phyloP scores from a whole-genome alignment of 2,797 vertebrate species.

The Miichthys miiuy region DNA sequence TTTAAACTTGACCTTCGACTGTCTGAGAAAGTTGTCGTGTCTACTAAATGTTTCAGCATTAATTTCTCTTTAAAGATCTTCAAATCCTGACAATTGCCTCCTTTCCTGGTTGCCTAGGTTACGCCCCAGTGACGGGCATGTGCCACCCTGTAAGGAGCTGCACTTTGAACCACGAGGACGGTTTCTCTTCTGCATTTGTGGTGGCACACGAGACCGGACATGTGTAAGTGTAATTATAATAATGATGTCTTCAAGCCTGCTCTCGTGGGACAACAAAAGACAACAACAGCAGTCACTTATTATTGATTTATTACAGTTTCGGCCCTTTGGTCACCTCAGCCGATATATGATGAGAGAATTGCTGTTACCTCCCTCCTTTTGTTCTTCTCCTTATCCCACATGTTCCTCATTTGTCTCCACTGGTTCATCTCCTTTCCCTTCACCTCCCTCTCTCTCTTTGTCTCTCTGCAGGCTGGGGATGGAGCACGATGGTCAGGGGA shows the following conservation, averaged over 20 bases:
- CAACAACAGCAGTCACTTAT: slow-evolving; percentile 21
- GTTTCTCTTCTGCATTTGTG: slow-evolving; percentile 98
- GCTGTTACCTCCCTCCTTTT: slow-evolving; percentile 25
- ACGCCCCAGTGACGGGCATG: slow-evolving; percentile 98
- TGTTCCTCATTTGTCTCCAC: slow-evolving; percentile 50
- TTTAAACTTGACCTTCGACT: neutral
- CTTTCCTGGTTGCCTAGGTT: slow-evolving; percentile 84
- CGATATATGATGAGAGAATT: slow-evolving; percentile 40
- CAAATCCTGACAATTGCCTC: slow-evolving; percentile 1
- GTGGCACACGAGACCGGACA: slow-evolving; percentile 99
- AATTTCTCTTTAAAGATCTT: neutral
- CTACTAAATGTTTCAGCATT: neutral
- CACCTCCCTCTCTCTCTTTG: neutral
- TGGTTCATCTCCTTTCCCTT: slow-evolving; percentile 33
- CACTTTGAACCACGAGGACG: slow-evolving; percentile 98
- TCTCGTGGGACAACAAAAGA: slow-evolving; percentile 8
- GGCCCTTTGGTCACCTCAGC: slow-evolving; percentile 28
- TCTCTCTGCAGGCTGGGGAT: slow-evolving; percentile 91
- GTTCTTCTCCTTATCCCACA: slow-evolving; percentile 41
- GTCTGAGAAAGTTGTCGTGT: neutral
- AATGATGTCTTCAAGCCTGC: slow-evolving; percentile 13
- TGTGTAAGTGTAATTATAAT: slow-evolving; percentile 89
- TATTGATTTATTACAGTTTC: slow-evolving; percentile 38
- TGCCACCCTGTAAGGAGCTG: slow-evolving; percentile 98
- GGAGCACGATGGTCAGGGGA: slow-evolving; percentile 98